A percentile compares a stretch with the other conserved stretches of the same genome.
These are phyloP conservation scores for Cryptotermes secundus DNA, from an alignment of 1,140 invertebrate genomes.

Conservation along the genomic window DNA sequence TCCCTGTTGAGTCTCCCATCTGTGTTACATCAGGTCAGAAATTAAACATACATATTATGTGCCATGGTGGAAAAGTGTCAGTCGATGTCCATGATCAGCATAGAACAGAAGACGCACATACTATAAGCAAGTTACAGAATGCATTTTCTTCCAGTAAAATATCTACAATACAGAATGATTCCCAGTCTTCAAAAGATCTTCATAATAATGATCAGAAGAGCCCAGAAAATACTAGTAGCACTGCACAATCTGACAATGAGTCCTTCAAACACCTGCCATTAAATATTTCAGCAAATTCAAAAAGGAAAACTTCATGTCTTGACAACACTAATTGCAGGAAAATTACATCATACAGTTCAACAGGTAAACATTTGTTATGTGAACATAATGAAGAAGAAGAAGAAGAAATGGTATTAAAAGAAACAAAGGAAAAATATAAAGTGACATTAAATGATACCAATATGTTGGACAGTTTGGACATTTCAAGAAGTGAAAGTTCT, in stretches of 20 bases:
- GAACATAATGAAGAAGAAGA: no score
- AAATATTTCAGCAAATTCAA: background rate
- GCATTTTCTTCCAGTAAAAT: background rate
- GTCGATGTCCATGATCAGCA: background rate
- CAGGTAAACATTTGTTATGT: no score
- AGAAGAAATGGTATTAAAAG: no score
- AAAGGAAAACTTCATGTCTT: background rate
- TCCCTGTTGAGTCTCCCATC: constrained; percentile 46
- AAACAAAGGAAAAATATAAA: no score
- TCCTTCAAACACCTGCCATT: background rate
- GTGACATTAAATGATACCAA: no score
- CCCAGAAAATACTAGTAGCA: no score
- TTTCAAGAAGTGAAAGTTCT: background rate
- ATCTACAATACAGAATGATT: background rate
- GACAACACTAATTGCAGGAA: background rate
- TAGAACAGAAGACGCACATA: background rate
- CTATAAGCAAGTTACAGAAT: background rate
- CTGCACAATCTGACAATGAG: no score
- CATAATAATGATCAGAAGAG: background rate
- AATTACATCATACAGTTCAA: no score
- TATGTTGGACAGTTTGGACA: background rate
- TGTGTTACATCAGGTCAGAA: background rate
- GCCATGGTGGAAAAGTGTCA: background rate
- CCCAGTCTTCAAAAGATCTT: background rate
- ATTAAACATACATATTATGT: background rate